Base-by-base conservation (phyloP, 2,113 vertebrate genomes). In the Argyrosomus japonicus region DNA sequence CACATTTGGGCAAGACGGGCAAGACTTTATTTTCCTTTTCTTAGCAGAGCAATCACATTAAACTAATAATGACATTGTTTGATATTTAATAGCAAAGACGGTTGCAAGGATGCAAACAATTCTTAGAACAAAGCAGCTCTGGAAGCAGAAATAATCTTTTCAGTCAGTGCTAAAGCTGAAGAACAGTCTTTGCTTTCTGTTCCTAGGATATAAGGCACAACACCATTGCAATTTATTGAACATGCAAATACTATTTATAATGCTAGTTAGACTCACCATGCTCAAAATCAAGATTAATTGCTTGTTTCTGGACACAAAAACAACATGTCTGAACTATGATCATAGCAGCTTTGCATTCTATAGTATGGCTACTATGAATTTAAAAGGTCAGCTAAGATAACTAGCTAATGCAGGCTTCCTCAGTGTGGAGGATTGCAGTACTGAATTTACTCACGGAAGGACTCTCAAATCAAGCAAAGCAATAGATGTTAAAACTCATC, bases 131-230 rank as follows among this genome's bases (percentile, higher is more conserved):
- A 77, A 70, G 27, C 57, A 29, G 36, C 56, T 73, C 36, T 32
- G 76, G 43, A 68, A 27, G 67, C 50, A 43, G 32, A 76, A 75
- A 51, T 68, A 15, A 56, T 40, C 6, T 15, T 63, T 56, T 23
- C 10, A 25, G 23, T 53, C 17, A 19, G 61, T 14, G 9, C 5
- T 10, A 4, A 53, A 62, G 40, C 61, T 32, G 9, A 43, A 56
- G 21, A 73, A 54, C 11, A 54, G 25, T 63, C 2, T n/a, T 68
- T 45, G 23, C 12, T 71, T 68, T 53, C 5, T 48, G 29, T 32
- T 57, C 40, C 36, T 65, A 65, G 36, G 40, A 58, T 61, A 8
- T 32, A 19, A 61, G 3, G 3, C 54, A 58, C 15, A n/a, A 23
- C 15, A 1, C 11, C 11, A 11, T 27, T 15, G 6, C 14, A 43